phyloP scores from a whole-genome alignment of 2,888 invertebrate genomes.

The Archips crataeganus region DNA sequence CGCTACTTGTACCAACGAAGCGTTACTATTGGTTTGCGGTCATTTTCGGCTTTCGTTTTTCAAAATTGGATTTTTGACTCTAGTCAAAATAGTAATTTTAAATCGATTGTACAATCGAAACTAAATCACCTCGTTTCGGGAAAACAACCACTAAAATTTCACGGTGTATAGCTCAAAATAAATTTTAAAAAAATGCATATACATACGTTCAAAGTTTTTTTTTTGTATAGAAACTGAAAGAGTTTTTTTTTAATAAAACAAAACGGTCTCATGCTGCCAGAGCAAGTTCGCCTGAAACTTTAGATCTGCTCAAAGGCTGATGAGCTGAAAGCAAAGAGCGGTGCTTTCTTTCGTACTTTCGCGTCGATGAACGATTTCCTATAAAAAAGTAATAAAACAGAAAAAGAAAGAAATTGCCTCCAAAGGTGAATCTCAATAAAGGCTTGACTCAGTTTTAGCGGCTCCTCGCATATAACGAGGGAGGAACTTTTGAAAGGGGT shows the following conservation, averaged over 20 bases:
- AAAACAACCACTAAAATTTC: too few relatives aligned
- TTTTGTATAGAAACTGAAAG: not conserved
- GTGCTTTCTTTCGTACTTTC: conserved; percentile 52
- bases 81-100: too few relatives aligned
- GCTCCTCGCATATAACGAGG: conserved; percentile 68
- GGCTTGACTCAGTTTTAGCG: conserved; percentile 60
- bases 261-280: not conserved
- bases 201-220: too few relatives aligned
- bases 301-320: conserved; percentile 47
- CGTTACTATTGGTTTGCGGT: too few relatives aligned
- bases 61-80: too few relatives aligned
- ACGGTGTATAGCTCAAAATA: too few relatives aligned
- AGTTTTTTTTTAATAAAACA: not conserved
- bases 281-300: conserved; percentile 7
- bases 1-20: too few relatives aligned
- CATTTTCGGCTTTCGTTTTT: too few relatives aligned
- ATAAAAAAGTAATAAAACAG: conserved; percentile 63
- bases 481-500: conserved; percentile 79
- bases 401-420: conserved; percentile 61
- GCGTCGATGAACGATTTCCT: conserved; percentile 58
- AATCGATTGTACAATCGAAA: too few relatives aligned
- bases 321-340: conserved; percentile 15
- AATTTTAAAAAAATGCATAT: too few relatives aligned
- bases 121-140: too few relatives aligned
- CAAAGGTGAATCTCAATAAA: conserved; percentile 74